Conservation (phyloP, 2,113 vertebrate genomes). For the Anser brachyrhynchus region DNA sequence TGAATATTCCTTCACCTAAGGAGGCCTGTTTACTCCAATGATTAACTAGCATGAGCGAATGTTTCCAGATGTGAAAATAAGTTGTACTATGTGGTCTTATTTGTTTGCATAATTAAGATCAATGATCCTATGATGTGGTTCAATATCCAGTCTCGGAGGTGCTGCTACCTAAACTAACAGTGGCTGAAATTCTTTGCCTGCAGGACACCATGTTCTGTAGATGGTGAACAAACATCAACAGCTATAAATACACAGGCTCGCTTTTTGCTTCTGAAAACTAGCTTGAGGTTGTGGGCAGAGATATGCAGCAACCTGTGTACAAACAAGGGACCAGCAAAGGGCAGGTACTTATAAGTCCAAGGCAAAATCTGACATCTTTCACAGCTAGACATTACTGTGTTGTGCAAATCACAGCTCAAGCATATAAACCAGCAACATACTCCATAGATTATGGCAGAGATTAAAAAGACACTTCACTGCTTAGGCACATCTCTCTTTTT, state of each 20-base stretch:
- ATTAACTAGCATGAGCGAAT: neutral
- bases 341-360: neutral
- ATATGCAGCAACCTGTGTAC: neutral
- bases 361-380: neutral
- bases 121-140: neutral
- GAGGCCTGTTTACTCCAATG: neutral
- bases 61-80: neutral
- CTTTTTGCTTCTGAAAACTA: neutral
- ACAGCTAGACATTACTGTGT: neutral
- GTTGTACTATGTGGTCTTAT: neutral
- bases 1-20: neutral
- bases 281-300: neutral
- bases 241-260: neutral
- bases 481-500: neutral
- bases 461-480: neutral
- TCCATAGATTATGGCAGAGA: neutral
- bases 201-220: neutral
- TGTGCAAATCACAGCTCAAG: neutral
- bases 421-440: neutral
- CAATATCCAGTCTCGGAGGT: neutral
- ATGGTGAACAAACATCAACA: neutral
- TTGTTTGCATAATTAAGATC: neutral
- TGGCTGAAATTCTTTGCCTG: neutral
- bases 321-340: neutral
- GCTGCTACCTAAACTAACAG: neutral